These are phyloP conservation scores for Crocallis elinguaria DNA, from an alignment of 2,888 invertebrate species.

Conservation along the genomic window DNA sequence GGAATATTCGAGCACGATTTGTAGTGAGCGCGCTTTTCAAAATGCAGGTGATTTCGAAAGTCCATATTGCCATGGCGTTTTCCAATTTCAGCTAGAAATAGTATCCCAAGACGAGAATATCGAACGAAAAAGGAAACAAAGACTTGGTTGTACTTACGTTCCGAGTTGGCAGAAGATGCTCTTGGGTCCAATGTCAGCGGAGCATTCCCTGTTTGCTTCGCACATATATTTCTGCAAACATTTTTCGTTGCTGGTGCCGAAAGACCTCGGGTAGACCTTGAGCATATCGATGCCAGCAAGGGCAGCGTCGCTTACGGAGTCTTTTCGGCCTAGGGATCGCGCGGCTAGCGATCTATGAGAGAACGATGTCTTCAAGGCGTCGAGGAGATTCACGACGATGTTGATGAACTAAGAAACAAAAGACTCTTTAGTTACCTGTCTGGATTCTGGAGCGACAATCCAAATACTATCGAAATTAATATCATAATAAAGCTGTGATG, in stretches of 20 bases:
- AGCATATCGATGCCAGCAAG: conserved; percentile 94
- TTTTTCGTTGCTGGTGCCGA: conserved; percentile 90
- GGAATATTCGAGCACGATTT: too few species aligned
- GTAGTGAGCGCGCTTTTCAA: too few species aligned
- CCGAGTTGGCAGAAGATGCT: conserved; percentile 96
- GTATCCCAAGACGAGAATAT: too few species aligned
- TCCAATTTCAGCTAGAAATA: too few species aligned
- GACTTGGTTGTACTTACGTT: conserved; percentile 88
- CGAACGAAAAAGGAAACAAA: neutral
- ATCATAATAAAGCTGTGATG: neutral
- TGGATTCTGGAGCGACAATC: neutral
- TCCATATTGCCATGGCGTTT: too few species aligned
- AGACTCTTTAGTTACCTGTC: neutral
- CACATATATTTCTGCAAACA: conserved; percentile 95
- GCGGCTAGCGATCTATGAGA: conserved; percentile 95
- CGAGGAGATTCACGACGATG: conserved; percentile 95
- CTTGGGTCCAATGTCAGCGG: conserved; percentile 91
- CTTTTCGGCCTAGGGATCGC: conserved; percentile 93
- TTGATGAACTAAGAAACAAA: conserved; percentile 90
- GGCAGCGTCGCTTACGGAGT: conserved; percentile 95
- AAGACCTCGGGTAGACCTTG: conserved; percentile 94
- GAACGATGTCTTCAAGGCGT: conserved; percentile 96
- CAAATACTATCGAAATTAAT: neutral
- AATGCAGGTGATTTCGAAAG: too few species aligned
- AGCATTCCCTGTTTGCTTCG: conserved; percentile 95